Evolutionary conservation across 2,113 vertebrate species (phyloP).

Genomic region (Sebastes fasciatus): DNA sequence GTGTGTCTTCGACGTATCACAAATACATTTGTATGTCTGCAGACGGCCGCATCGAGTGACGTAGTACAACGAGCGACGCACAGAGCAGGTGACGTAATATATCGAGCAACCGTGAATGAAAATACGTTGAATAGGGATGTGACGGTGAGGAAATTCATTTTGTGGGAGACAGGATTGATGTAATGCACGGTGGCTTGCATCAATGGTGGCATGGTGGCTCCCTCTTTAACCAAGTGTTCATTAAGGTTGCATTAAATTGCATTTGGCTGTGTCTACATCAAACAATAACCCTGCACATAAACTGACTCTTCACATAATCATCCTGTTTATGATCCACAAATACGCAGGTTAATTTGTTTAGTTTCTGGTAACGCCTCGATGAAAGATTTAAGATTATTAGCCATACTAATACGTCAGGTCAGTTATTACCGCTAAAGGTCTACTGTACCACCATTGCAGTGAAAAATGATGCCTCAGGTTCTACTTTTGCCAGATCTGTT

Average conservation of each 20-base stretch:
- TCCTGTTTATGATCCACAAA: not conserved
- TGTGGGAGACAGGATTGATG: too few relatives aligned
- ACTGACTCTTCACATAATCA: not conserved
- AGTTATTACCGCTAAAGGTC: conserved; percentile 22
- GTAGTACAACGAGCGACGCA: too few relatives aligned
- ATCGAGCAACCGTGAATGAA: too few relatives aligned
- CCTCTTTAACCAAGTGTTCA: not conserved
- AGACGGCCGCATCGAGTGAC: too few relatives aligned
- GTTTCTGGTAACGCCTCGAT: not conserved
- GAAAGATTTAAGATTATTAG: not conserved
- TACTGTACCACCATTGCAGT: not conserved
- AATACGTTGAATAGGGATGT: too few relatives aligned
- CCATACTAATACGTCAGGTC: not conserved
- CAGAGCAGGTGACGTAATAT: too few relatives aligned
- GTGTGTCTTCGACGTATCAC: too few relatives aligned
- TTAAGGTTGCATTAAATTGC: conserved; percentile 7
- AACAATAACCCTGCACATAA: conserved; percentile 4
- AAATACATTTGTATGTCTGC: too few relatives aligned
- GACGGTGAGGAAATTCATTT: too few relatives aligned
- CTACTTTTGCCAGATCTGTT: conserved; percentile 35
- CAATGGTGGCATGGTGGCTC: not conserved
- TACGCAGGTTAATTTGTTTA: not conserved
- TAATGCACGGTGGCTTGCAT: too few relatives aligned
- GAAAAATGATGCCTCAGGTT: conserved; percentile 13
- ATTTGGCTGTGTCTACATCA: conserved; percentile 7